Evolutionary conservation across 2,797 vertebrate species (phyloP), one percentile per base, ranked within the genome.

Genomic region (Hybognathus amarus): DNA sequence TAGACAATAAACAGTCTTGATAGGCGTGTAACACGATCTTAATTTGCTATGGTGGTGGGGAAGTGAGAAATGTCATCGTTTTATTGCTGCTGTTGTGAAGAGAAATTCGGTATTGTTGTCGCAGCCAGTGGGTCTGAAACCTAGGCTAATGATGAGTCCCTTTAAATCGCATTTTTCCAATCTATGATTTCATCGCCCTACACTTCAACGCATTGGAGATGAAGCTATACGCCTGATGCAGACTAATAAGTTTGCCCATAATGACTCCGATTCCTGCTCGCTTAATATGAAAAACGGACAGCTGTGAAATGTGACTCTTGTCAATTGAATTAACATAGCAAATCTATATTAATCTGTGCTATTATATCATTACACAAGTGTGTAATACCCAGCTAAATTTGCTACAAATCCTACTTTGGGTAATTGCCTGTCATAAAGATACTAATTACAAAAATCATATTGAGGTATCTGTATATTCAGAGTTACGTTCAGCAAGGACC

Each of bases 151-250:
- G 90, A 89, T 86, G 89, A 87, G 59, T 80, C 61, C 42, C 64
- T 66, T 78, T 52, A 42, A 83, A 27, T 75, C 52, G 56, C 15
- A 50, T 70, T 67, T 80, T 81, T 66, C 50, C 79, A 83, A 90
- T 90, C 88, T 90, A 83, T 90, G 90, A 93, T 92, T 92, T 90
- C 90, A 93, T 89, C 89, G 63, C 83, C 79, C 56, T 89, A 89
- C 84, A 85, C 87, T 80, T 77, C 84, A 89, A 10, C 64, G 74
- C 36, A 12, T 69, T 84, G 82, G 88, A 86, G 79, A 76, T 86
- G 38, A 85, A 56, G 75, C 77, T 61, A 61, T 74, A 73, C 64
- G 73, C 87, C 83, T 89, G 87, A 87, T 66, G 24, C 67, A 89
- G 89, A 87, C 85, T 93, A 93, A 93, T 94, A 92, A 91, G 89